Evolutionary conservation across 2,888 invertebrate genomes (phyloP).

Genomic region (Chymomyza amoena): DNA sequence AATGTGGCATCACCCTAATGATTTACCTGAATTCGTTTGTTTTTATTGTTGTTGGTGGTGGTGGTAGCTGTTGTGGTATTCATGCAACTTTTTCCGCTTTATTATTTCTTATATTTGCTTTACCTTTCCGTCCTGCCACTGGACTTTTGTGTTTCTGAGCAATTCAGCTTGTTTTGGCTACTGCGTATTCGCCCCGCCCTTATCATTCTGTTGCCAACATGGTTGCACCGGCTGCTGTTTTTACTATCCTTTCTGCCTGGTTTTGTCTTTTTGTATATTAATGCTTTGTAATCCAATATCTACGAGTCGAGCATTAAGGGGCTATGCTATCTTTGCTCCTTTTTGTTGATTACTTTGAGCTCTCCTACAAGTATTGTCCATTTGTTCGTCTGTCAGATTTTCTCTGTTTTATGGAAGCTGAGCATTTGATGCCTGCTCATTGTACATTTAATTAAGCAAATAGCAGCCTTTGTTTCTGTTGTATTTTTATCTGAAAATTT

Average conservation of each 20-base stretch:
- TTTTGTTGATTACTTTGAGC: conserved; percentile 26
- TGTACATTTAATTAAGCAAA: conserved; percentile 66
- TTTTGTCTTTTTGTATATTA: conserved; percentile 36
- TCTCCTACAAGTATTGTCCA: background rate
- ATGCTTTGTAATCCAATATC: conserved; percentile 63
- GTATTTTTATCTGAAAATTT: background rate
- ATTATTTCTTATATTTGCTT: conserved; percentile 52
- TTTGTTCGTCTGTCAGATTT: background rate
- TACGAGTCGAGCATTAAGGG: background rate
- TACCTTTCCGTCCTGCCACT: conserved; percentile 6
- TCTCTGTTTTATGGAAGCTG: background rate
- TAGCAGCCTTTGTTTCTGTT: conserved; percentile 42
- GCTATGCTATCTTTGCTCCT: conserved; percentile 10
- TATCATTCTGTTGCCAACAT: conserved; percentile 21
- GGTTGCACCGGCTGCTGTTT: conserved; percentile 16
- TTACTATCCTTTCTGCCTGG: background rate
- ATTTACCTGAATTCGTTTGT: conserved; percentile 50
- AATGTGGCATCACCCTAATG: conserved; percentile 37
- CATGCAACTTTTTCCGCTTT: conserved; percentile 47
- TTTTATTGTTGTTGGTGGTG: conserved; percentile 16
- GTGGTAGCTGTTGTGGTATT: conserved; percentile 20
- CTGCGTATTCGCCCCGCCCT: conserved; percentile 10
- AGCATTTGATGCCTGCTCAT: conserved; percentile 29
- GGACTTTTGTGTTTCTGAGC: conserved; percentile 31
- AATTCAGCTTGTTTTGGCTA: conserved; percentile 3